Conservation (phyloP, 2,113 vertebrate species). For the Pimephales promelas region DNA sequence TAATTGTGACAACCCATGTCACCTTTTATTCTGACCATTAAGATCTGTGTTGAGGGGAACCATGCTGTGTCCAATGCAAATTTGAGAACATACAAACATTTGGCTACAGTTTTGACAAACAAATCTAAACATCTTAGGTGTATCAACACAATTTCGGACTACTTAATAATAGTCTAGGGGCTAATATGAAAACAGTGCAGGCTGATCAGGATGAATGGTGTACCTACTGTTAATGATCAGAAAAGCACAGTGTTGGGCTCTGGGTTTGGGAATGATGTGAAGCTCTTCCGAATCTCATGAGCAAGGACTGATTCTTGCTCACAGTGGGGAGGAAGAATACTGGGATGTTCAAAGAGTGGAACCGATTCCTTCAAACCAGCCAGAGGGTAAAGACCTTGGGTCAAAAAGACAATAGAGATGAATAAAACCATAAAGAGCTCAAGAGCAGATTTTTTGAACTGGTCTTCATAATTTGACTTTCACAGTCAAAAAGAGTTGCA, state of each 20-base stretch:
- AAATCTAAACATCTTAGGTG: neutral
- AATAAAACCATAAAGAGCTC: neutral
- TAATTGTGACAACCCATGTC: neutral
- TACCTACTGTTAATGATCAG: slow-evolving; percentile 61
- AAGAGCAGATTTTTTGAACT: neutral
- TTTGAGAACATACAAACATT: neutral
- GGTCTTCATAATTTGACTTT: neutral
- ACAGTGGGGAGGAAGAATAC: slow-evolving; percentile 59
- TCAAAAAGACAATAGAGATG: slow-evolving; percentile 8
- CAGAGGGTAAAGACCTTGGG: slow-evolving; percentile 60
- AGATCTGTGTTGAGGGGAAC: neutral
- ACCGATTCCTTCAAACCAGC: slow-evolving; percentile 59
- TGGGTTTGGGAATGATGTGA: slow-evolving; percentile 62
- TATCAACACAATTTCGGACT: neutral
- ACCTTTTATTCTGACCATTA: neutral
- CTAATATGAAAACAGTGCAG: neutral
- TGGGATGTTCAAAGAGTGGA: slow-evolving; percentile 55
- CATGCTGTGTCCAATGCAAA: neutral
- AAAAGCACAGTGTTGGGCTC: slow-evolving; percentile 74
- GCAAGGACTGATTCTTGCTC: slow-evolving; percentile 59
- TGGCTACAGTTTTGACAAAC: neutral
- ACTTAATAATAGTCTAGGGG: neutral
- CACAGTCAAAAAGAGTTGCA: neutral
- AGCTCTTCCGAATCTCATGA: slow-evolving; percentile 58
- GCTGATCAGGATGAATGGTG: slow-evolving; percentile 12